phyloP scores from a whole-genome alignment of 2,888 invertebrate species.

The Shargacucullia verbasci region DNA sequence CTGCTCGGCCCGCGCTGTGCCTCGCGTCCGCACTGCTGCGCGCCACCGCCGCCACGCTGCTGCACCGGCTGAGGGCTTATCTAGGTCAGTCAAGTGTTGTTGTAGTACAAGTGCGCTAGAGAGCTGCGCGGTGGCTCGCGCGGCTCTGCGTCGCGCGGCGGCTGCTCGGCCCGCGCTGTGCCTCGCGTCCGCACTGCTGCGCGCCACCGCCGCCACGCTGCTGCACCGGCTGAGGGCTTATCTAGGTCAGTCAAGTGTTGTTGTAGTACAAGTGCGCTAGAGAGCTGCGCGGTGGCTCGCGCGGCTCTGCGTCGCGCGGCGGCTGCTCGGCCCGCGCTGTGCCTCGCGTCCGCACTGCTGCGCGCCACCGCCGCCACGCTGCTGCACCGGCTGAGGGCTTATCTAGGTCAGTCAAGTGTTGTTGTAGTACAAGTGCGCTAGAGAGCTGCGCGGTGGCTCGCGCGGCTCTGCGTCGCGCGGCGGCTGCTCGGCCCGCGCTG shows the following conservation, averaged over 20 bases:
- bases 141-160: too few relatives aligned
- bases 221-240: conserved; percentile 70
- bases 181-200: too few relatives aligned
- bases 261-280: too few relatives aligned
- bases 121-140: too few relatives aligned
- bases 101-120: too few relatives aligned
- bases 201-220: conserved; percentile 93
- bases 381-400: conserved; percentile 92
- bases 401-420: conserved; percentile 68
- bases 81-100: not conserved
- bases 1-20: not conserved
- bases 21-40: conserved; percentile 2
- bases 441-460: too few relatives aligned
- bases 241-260: conserved; percentile 73
- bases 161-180: too few relatives aligned
- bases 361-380: conserved; percentile 90
- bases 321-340: conserved; percentile 35
- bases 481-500: too few relatives aligned
- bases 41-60: not conserved
- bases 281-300: too few relatives aligned
- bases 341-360: conserved; percentile 70
- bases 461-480: too few relatives aligned
- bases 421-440: too few relatives aligned
- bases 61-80: not conserved
- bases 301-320: too few relatives aligned